These are phyloP conservation scores for Limnephilus auricula DNA, from an alignment of 2,888 invertebrate species.

Conservation along the genomic window DNA sequence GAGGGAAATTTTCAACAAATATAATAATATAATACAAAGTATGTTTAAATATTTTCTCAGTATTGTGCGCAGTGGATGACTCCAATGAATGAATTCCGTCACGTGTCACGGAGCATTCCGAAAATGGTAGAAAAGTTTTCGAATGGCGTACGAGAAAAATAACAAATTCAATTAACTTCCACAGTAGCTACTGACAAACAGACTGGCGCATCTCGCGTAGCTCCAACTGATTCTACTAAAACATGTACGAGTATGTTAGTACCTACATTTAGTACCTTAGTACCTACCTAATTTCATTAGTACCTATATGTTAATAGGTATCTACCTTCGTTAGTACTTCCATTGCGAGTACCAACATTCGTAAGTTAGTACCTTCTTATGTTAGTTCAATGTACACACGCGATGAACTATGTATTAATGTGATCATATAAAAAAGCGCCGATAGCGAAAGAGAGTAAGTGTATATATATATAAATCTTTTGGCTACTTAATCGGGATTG, in stretches of 20 bases:
- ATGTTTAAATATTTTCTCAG: background rate
- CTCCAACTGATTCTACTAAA: background rate
- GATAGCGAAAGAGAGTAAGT: background rate
- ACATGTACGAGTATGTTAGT: background rate
- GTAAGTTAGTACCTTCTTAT: background rate
- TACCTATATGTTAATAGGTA: background rate
- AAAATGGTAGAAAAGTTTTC: background rate
- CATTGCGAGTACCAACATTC: background rate
- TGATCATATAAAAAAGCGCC: background rate
- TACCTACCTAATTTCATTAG: background rate
- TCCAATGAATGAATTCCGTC: background rate
- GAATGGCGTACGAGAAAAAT: background rate
- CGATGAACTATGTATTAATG: background rate
- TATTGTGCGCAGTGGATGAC: background rate
- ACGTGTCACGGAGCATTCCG: background rate
- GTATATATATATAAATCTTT: background rate
- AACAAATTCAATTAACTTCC: conserved; percentile 2
- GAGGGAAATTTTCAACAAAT: background rate
- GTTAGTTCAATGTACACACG: background rate
- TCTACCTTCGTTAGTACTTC: background rate
- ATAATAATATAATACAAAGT: background rate
- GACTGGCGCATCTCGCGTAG: background rate
- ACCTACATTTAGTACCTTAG: too few species aligned
- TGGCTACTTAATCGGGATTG: background rate
- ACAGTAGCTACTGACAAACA: background rate